Evolutionary conservation across 2,797 vertebrate species (phyloP).

Genomic region (Chelmon rostratus): DNA sequence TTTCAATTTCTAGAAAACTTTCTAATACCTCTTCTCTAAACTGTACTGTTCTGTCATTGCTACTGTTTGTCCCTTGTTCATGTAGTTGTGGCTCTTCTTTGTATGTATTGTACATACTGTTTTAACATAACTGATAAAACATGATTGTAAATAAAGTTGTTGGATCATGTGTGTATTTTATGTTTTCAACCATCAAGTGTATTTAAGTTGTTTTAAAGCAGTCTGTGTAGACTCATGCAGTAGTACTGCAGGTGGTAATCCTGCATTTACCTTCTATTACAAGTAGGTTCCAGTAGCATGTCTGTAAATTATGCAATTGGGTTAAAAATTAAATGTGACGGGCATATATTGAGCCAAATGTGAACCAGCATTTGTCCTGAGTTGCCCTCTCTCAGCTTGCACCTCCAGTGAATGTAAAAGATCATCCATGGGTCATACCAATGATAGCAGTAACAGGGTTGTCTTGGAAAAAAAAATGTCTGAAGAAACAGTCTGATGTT

Average conservation of each 20-base stretch:
- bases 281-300: background rate
- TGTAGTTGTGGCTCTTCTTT: constrained; percentile 45
- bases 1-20: constrained; percentile 90
- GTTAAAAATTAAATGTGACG: background rate
- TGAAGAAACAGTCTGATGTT: background rate
- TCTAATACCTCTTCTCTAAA: background rate
- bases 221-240: background rate
- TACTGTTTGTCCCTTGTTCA: constrained; percentile 64
- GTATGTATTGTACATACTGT: constrained; percentile 79
- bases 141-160: constrained; percentile 81
- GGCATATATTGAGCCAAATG: background rate
- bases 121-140: constrained; percentile 54
- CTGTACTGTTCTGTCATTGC: constrained; percentile 33
- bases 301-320: no score
- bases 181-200: background rate
- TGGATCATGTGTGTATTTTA: constrained; percentile 4
- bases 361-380: background rate
- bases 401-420: background rate
- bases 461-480: background rate
- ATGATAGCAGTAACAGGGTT: background rate
- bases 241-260: background rate
- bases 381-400: background rate
- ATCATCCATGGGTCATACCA: background rate
- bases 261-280: background rate
- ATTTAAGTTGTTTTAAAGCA: background rate